Evolutionary conservation across 92 coral and sea anemone genomes (phyloP).

Genomic region (Umimayanthus kanabou): DNA sequence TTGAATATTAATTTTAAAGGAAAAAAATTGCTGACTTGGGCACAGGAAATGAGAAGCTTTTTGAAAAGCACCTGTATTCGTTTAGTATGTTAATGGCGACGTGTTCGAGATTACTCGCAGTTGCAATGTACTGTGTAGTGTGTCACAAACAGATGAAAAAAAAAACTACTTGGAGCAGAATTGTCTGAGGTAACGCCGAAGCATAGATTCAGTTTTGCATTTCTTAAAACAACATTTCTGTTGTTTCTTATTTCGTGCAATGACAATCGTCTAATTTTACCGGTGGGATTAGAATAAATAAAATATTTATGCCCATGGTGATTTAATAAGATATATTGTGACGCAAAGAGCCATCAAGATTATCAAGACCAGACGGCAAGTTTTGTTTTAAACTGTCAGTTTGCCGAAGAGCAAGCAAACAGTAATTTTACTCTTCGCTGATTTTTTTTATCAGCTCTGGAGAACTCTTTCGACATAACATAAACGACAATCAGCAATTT

Average conservation of each 20-base stretch:
- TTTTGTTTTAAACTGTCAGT: not conserved
- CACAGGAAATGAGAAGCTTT: not conserved
- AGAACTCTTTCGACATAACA: not conserved
- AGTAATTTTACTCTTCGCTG: not conserved
- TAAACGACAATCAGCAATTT: not conserved
- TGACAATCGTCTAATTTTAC: not conserved
- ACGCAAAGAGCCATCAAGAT: not conserved
- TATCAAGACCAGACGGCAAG: not conserved
- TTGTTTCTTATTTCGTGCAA: not conserved
- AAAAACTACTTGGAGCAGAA: no score
- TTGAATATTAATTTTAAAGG: not conserved
- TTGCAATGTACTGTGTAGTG: not conserved
- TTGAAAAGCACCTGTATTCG: not conserved
- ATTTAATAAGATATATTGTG: not conserved
- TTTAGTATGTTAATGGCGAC: not conserved
- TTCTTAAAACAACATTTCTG: not conserved
- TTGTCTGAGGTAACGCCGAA: not conserved
- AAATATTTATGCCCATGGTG: not conserved
- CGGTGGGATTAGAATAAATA: not conserved
- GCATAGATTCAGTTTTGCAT: not conserved
- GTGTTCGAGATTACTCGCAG: not conserved
- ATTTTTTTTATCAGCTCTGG: not conserved
- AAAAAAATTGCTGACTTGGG: not conserved
- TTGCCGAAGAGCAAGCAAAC: not conserved
- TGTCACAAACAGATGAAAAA: not conserved